Percentiles rank a stretch among this genome's conserved stretches.
Conservation (phyloP, 2,888 invertebrate genomes). For the Monopis laevigella region DNA sequence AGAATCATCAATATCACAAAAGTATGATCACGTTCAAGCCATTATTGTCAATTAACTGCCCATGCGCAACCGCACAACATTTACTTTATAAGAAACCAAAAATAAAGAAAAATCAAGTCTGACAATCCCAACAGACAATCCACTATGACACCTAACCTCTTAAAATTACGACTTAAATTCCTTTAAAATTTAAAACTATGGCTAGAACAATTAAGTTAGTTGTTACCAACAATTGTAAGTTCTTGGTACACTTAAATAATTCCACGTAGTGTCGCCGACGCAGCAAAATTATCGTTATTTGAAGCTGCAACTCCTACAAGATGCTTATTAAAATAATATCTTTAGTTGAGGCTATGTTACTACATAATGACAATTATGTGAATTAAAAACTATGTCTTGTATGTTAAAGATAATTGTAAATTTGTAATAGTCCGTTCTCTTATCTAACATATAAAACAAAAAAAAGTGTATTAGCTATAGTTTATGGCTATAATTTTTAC, state of each 20-base stretch:
- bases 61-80: constrained; percentile 7
- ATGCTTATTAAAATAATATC: constrained; percentile 6
- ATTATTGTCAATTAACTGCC: constrained; percentile 7
- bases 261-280: constrained; percentile 7
- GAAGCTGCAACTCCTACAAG: not conserved
- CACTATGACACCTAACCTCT: not conserved
- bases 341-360: too few relatives aligned
- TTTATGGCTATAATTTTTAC: too few relatives aligned
- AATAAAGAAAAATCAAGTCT: not conserved
- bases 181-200: not conserved
- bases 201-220: constrained; percentile 2
- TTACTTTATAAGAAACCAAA: not conserved
- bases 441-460: too few relatives aligned
- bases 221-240: constrained; percentile 3
- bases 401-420: too few relatives aligned
- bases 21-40: constrained; percentile 1
- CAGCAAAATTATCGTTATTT: constrained; percentile 5
- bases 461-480: too few relatives aligned
- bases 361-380: too few relatives aligned
- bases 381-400: too few relatives aligned
- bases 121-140: too few relatives aligned
- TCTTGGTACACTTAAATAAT: constrained; percentile 8
- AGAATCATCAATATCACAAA: constrained; percentile 3
- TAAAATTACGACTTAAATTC: not conserved
- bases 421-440: too few relatives aligned